Percentiles rank a stretch among this genome's conserved stretches.
Evolutionary conservation across 2,797 vertebrate species (phyloP).

Genomic region (Paguma larvata): DNA sequence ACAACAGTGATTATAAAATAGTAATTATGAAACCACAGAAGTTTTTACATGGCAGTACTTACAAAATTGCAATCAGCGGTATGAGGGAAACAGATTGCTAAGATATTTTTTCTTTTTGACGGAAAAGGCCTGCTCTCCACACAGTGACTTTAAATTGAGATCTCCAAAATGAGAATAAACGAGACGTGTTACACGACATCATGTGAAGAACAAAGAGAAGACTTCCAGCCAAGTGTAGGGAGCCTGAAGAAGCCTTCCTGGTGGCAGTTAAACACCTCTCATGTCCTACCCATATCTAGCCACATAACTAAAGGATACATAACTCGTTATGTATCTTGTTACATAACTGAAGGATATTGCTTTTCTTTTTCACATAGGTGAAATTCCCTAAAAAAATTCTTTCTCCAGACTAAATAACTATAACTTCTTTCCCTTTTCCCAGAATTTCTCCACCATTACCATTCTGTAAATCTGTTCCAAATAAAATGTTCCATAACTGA

Average conservation of each 20-base stretch:
- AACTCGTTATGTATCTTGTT: too few relatives aligned
- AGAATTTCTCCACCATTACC: neutral
- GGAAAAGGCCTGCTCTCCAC: neutral
- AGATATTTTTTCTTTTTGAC: neutral
- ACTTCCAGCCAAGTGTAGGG: too few relatives aligned
- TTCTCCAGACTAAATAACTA: neutral
- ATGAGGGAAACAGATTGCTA: neutral
- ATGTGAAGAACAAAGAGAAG: neutral
- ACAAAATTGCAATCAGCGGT: neutral
- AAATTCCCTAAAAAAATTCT: neutral
- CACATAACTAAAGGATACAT: too few relatives aligned
- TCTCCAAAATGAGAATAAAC: neutral
- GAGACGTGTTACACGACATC: neutral
- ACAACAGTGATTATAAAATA: neutral
- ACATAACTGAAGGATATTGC: neutral
- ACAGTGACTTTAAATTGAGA: neutral
- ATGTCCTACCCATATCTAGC: rapidly evolving
- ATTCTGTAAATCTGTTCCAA: neutral
- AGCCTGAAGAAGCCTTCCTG: neutral
- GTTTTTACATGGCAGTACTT: neutral
- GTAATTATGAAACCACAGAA: neutral
- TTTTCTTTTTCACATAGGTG: neutral
- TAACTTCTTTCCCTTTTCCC: neutral
- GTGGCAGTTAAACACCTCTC: too few relatives aligned
- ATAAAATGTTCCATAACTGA: neutral